Percentiles rank a stretch among this genome's conserved stretches.
Conservation (phyloP, 2,888 invertebrate species). For the Dorcus parallelipipedus region DNA sequence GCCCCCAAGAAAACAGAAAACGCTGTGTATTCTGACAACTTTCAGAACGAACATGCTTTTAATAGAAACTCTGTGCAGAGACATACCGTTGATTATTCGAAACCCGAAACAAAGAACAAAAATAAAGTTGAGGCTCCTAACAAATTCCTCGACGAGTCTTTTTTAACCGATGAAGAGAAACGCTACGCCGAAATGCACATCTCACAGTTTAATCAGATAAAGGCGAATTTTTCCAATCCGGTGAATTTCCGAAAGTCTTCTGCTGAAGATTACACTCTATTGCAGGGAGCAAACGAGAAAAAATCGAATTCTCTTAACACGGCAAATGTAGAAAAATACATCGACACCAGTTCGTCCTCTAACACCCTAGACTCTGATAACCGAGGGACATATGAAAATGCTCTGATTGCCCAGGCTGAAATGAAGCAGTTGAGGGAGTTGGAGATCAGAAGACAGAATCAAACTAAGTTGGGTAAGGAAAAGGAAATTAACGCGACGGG, state of each 20-base stretch:
- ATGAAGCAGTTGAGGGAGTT: slow-evolving; percentile 23
- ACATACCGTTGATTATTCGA: slow-evolving; percentile 29
- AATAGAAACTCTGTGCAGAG: slow-evolving; percentile 35
- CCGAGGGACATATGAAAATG: slow-evolving; percentile 34
- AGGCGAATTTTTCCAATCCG: slow-evolving; percentile 33
- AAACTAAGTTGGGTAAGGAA: slow-evolving; percentile 12
- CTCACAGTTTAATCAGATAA: slow-evolving; percentile 36
- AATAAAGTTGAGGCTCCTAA: slow-evolving; percentile 4
- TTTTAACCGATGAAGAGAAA: slow-evolving; percentile 28
- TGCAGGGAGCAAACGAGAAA: slow-evolving; percentile 5
- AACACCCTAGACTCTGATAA: slow-evolving; percentile 44
- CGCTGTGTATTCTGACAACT: slow-evolving; percentile 32
- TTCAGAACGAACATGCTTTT: slow-evolving; percentile 42
- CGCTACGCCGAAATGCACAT: slow-evolving; percentile 40
- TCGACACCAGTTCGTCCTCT: slow-evolving; percentile 44
- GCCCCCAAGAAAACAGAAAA: slow-evolving; percentile 38
- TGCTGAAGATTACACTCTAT: slow-evolving; percentile 3
- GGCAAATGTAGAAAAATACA: slow-evolving; percentile 30
- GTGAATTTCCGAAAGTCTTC: slow-evolving; percentile 6
- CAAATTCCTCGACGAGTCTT: slow-evolving; percentile 4
- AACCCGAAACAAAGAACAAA: slow-evolving; percentile 1
- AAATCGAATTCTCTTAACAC: background rate
- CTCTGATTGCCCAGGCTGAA: slow-evolving; percentile 28
- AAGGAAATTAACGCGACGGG: slow-evolving; percentile 9
- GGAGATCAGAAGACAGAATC: slow-evolving; percentile 7